A percentile compares a stretch with the other conserved stretches of the same genome.
Evolutionary conservation across 1,140 invertebrate species (phyloP).

Genomic region (Eueides isabella): DNA sequence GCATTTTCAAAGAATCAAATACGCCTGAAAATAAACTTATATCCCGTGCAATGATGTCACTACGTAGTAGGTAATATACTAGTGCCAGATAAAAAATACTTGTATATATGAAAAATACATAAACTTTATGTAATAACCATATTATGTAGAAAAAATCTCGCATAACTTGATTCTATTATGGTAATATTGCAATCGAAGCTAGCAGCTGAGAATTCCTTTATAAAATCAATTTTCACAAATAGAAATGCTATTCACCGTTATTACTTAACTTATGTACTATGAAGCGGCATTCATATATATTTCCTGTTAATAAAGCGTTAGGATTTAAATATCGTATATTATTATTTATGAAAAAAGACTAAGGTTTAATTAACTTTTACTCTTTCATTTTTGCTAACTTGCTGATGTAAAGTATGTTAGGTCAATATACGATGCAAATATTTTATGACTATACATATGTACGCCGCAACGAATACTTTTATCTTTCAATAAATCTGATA

Average conservation of each 20-base stretch:
- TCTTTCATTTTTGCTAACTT: no score
- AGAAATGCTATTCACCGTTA: conserved; percentile 18
- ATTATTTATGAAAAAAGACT: neutral
- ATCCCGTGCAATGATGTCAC: neutral
- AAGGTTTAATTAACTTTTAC: no score
- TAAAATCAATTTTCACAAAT: conserved; percentile 30
- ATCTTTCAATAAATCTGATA: neutral
- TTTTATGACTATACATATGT: no score
- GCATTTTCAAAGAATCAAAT: neutral
- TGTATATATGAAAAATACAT: neutral
- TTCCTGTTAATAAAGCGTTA: neutral
- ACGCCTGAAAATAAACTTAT: neutral
- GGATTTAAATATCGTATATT: neutral
- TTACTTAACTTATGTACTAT: conserved; percentile 15
- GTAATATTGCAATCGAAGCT: conserved; percentile 1
- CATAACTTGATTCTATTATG: conserved; percentile 13
- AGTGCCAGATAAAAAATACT: neutral
- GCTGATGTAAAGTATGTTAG: no score
- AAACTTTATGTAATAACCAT: neutral
- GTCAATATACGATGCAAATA: no score
- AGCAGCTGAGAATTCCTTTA: conserved; percentile 2
- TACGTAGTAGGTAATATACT: neutral
- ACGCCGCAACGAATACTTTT: no score
- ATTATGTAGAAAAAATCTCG: conserved; percentile 3
- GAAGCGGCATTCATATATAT: conserved; percentile 29